phyloP scores from a whole-genome alignment of 2,797 vertebrate species.

The Sciaenops ocellatus region DNA sequence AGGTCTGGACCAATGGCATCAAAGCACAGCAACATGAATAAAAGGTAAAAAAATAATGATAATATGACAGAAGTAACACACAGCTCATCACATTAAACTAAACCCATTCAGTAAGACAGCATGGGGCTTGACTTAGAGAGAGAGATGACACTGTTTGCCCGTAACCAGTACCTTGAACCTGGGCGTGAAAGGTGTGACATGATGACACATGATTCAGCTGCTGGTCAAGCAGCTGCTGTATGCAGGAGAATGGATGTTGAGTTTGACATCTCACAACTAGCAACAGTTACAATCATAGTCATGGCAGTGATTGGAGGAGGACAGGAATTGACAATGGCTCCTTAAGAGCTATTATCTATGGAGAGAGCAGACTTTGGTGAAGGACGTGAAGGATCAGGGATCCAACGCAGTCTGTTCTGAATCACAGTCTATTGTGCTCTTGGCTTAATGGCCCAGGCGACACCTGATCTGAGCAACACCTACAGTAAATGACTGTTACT shows the following conservation, averaged over 20 bases:
- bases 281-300: no score
- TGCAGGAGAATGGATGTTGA: not conserved
- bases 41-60: not conserved
- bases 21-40: not conserved
- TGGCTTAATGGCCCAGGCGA: not conserved
- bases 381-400: not conserved
- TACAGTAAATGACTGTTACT: no score
- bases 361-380: not conserved
- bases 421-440: not conserved
- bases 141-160: no score
- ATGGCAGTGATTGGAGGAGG: not conserved
- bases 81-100: not conserved
- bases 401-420: not conserved
- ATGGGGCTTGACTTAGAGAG: not conserved
- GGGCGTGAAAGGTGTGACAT: not conserved
- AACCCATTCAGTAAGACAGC: not conserved
- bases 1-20: not conserved
- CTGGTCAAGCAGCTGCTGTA: not conserved
- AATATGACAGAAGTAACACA: not conserved
- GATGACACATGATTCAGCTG: conserved; percentile 1
- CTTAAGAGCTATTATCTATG: not conserved
- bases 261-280: not conserved
- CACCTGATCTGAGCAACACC: no score
- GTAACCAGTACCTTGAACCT: not conserved
- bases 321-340: not conserved